phyloP scores from a whole-genome alignment of 2,797 vertebrate species.

The Rhinichthys osculus region DNA sequence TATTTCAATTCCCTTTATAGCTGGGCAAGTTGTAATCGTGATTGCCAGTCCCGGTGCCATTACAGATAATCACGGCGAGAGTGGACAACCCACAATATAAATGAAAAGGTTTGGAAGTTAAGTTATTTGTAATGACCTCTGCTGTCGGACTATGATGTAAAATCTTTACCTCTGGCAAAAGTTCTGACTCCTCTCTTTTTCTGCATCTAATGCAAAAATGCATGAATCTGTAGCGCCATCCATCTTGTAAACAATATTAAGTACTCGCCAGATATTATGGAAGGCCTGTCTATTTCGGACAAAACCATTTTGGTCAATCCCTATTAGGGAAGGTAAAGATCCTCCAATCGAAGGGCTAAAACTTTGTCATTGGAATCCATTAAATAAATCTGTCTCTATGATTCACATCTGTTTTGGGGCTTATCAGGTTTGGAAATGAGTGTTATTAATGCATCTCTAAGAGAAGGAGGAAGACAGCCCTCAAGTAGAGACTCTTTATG shows the following conservation, averaged over 20 bases:
- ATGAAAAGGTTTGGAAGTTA: slow-evolving; percentile 11
- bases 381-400: slow-evolving; percentile 38
- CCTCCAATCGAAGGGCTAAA: too few species aligned
- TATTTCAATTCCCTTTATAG: too few species aligned
- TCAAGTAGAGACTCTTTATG: slow-evolving; percentile 3
- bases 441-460: slow-evolving; percentile 17
- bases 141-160: not conserved
- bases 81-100: not conserved
- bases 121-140: slow-evolving; percentile 25
- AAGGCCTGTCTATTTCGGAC: slow-evolving; percentile 17
- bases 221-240: too few species aligned
- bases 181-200: slow-evolving; percentile 25
- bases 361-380: too few species aligned
- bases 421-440: slow-evolving; percentile 45
- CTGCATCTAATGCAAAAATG: slow-evolving; percentile 30
- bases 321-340: too few species aligned
- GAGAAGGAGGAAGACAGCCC: not conserved
- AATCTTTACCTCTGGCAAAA: slow-evolving; percentile 36
- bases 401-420: not conserved
- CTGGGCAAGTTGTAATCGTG: not conserved
- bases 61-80: too few species aligned
- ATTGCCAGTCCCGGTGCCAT: too few species aligned
- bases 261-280: slow-evolving; percentile 38
- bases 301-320: slow-evolving; percentile 44
- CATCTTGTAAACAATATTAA: slow-evolving; percentile 16